Percentiles rank a stretch among this genome's conserved stretches.
phyloP scores from a whole-genome alignment of 2,888 invertebrate species.

The Melanotus villosus region DNA sequence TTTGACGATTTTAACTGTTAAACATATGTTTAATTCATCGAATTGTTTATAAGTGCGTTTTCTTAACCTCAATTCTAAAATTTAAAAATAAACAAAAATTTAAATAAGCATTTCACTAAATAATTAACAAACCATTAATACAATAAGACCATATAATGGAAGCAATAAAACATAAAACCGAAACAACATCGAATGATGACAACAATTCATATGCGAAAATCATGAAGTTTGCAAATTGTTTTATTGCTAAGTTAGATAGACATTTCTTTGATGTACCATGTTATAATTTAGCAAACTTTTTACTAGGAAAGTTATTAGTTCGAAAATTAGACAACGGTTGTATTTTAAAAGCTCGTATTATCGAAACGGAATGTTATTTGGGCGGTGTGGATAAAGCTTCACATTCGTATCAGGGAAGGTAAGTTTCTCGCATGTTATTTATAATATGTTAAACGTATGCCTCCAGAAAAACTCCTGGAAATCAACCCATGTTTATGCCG shows the following conservation, averaged over 20 bases:
- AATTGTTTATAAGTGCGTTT: no score
- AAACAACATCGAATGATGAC: background rate
- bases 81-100: no score
- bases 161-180: background rate
- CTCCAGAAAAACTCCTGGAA: constrained; percentile 73
- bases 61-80: no score
- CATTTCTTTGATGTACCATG: constrained; percentile 68
- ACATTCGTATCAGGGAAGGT: constrained; percentile 71
- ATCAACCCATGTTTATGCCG: constrained; percentile 80
- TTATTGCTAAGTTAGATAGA: constrained; percentile 56
- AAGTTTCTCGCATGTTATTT: no score
- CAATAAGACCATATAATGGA: no score
- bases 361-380: constrained; percentile 82
- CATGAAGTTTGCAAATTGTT: background rate
- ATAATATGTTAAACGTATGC: no score
- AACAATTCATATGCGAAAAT: background rate
- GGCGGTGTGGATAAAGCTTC: constrained; percentile 79
- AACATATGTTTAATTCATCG: no score
- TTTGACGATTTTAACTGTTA: no score
- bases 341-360: constrained; percentile 75
- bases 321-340: constrained; percentile 70
- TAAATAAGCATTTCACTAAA: no score
- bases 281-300: constrained; percentile 70
- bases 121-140: no score
- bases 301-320: constrained; percentile 77